These are phyloP conservation scores for Naja naja DNA, from an alignment of 2,113 vertebrate species.

Conservation along the genomic window DNA sequence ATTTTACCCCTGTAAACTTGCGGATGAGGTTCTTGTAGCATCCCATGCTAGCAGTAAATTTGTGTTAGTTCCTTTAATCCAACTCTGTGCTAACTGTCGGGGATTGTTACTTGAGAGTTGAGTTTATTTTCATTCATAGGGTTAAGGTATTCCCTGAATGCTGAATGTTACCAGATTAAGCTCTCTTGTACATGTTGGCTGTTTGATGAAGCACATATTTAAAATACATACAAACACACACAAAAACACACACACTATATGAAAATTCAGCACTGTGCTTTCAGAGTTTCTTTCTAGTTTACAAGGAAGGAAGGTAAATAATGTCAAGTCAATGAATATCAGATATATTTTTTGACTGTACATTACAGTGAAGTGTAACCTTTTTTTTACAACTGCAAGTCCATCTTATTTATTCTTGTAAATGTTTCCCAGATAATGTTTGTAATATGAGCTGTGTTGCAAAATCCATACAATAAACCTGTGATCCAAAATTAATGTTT, in stretches of 20 bases:
- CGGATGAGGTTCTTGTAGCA: slow-evolving; percentile 18
- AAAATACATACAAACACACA: slow-evolving; percentile 48
- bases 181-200: slow-evolving; percentile 77
- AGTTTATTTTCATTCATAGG: slow-evolving; percentile 47
- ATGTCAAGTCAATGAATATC: slow-evolving; percentile 82
- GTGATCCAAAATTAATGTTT: slow-evolving; percentile 80
- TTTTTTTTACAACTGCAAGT: slow-evolving; percentile 82
- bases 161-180: slow-evolving; percentile 53
- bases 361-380: slow-evolving; percentile 82
- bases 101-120: slow-evolving; percentile 56
- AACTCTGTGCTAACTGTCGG: slow-evolving; percentile 32
- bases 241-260: slow-evolving; percentile 48
- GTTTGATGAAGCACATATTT: slow-evolving; percentile 76
- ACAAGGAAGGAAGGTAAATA: slow-evolving; percentile 75
- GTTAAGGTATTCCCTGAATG: slow-evolving; percentile 16
- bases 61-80: background rate
- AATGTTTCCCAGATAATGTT: slow-evolving; percentile 81
- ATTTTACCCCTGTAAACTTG: background rate
- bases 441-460: slow-evolving; percentile 82
- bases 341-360: slow-evolving; percentile 86
- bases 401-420: slow-evolving; percentile 87
- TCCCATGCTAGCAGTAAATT: slow-evolving; percentile 8
- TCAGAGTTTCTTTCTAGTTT: slow-evolving; percentile 75
- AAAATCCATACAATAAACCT: slow-evolving; percentile 82
- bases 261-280: slow-evolving; percentile 75